Evolutionary conservation across 92 coral and sea anemone species (phyloP), one percentile per base, ranked within the genome.

Genomic region (Siderastrea siderea): DNA sequence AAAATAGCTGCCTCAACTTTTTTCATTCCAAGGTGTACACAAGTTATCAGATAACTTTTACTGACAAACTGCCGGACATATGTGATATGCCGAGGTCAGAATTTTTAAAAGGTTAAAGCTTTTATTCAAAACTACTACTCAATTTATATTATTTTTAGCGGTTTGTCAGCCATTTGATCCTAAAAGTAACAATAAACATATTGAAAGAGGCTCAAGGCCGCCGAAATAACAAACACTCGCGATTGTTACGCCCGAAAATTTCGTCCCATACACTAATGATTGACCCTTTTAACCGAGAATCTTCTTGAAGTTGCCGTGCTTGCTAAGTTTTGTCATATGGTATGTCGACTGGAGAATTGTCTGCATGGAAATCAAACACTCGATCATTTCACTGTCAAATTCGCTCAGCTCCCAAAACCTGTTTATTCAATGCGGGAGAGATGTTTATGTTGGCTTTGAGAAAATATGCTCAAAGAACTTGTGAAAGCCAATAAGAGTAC

Each of bases 381-480:
- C 38, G 38, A 26, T 14, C 48, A 61, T 43, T 19, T 13, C 57
- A 17, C 44, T 8, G 46, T 17, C 26, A 68, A 80, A 70, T 47
- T 52, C 26, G 71, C 74, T 84, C 80, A 43, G 44, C 19, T 48
- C 16, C 44, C 45, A 61, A 15, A 84, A 17, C 9, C 49, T 83
- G 78, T 83, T 73, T 72, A 73, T 50, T 47, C 87, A 13, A 19
- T 61, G 80, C 65, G 87, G 87, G 87, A 73, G 87, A 64, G 80
- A n/a, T 84, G 57, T 84, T 84, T 84, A 49, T 44, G 47, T 74
- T 74, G 45, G 80, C 73, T 13, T 60, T 26, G 9, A 4, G 59
- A 61, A 82, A 84, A 61, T 19, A 59, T 43, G 17, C 70, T 19
- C 4, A 7, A 49, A 26, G 13, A 60, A 48, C 4, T 17, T 52